Conservation (phyloP, 2,888 invertebrate species). For the Augiades crinisus region DNA sequence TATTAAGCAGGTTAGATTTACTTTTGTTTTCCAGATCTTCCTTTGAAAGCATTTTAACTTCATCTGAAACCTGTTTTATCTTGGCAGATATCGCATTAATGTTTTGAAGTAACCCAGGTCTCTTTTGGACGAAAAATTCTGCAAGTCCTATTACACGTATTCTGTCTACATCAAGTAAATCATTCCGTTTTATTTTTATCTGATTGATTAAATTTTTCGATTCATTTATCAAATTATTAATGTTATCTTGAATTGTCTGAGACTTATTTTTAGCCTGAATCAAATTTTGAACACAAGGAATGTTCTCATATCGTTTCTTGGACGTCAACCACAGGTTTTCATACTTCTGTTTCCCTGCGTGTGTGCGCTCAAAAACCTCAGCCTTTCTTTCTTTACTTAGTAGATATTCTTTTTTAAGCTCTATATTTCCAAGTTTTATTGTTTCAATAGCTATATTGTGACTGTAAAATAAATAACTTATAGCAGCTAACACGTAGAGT, state of each 20-base stretch:
- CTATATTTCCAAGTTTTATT: slow-evolving; percentile 54
- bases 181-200: slow-evolving; percentile 42
- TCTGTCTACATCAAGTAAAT: slow-evolving; percentile 41
- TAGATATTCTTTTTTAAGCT: slow-evolving; percentile 54
- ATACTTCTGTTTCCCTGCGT: slow-evolving; percentile 53
- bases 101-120: slow-evolving; percentile 42
- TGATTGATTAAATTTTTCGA: slow-evolving; percentile 38
- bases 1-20: not conserved
- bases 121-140: slow-evolving; percentile 47
- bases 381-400: slow-evolving; percentile 48
- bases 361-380: slow-evolving; percentile 46
- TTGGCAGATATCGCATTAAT: slow-evolving; percentile 42
- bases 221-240: slow-evolving; percentile 43
- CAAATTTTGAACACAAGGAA: slow-evolving; percentile 55
- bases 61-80: slow-evolving; percentile 35
- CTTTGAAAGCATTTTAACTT: slow-evolving; percentile 21
- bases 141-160: slow-evolving; percentile 53
- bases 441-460: slow-evolving; percentile 48
- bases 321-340: slow-evolving; percentile 55
- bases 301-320: slow-evolving; percentile 58
- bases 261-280: slow-evolving; percentile 41
- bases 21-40: not conserved
- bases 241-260: slow-evolving; percentile 40
- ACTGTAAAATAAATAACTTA: no score
- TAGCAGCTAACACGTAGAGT: no score